Conservation (phyloP, 2,797 vertebrate species). For the Allobates femoralis region DNA sequence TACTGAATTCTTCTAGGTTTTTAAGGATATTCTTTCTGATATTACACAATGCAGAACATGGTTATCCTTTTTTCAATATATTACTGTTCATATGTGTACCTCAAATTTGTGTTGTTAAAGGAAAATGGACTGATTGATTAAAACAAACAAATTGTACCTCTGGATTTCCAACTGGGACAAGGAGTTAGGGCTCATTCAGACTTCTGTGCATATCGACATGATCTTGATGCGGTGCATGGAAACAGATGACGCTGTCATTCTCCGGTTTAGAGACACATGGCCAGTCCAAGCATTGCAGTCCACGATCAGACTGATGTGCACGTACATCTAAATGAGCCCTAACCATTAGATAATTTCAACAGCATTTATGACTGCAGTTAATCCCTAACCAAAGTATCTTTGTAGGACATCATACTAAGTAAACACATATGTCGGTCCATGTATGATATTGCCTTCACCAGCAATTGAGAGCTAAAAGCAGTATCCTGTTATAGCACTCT, state of each 20-base stretch:
- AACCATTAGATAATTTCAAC: constrained; percentile 72
- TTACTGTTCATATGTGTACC: constrained; percentile 89
- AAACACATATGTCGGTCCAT: constrained; percentile 71
- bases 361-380: constrained; percentile 84
- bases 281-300: no score
- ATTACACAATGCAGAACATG: constrained; percentile 79
- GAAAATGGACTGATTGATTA: constrained; percentile 83
- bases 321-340: no score
- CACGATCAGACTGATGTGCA: no score
- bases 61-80: constrained; percentile 81
- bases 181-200: no score
- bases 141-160: constrained; percentile 90
- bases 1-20: constrained; percentile 87
- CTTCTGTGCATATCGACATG: no score
- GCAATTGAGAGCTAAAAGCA: constrained; percentile 3
- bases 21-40: constrained; percentile 83
- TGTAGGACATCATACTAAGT: constrained; percentile 78
- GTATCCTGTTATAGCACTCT: constrained; percentile 23
- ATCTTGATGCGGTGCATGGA: no score
- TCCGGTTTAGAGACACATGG: no score
- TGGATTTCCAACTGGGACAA: constrained; percentile 83
- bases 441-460: constrained; percentile 25
- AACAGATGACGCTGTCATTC: no score
- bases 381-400: constrained; percentile 82
- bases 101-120: constrained; percentile 82